Conservation (phyloP, 2,113 vertebrate species). For the Daphoenositta chrysoptera region DNA sequence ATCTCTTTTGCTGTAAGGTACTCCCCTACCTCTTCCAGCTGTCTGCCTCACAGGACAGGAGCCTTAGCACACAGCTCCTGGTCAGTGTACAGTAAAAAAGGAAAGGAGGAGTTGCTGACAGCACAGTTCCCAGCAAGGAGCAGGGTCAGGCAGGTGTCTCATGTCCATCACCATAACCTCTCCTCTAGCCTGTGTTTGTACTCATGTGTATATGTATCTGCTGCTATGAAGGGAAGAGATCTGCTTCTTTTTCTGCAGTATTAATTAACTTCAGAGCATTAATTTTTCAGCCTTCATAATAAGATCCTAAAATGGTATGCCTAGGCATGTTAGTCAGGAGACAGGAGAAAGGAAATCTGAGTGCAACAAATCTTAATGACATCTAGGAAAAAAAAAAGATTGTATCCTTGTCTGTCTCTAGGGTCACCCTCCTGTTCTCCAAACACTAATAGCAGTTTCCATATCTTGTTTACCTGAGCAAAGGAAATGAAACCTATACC, state of each 20-base stretch:
- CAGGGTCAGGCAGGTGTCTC: background rate
- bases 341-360: background rate
- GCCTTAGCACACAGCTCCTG: background rate
- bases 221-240: background rate
- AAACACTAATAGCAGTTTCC: rapidly evolving
- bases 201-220: background rate
- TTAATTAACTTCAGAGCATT: background rate
- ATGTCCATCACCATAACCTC: background rate
- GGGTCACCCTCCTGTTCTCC: background rate
- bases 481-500: background rate
- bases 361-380: background rate
- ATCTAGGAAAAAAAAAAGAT: background rate
- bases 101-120: background rate
- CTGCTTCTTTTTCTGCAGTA: background rate
- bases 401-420: background rate
- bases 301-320: background rate
- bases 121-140: background rate
- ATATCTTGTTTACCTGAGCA: background rate
- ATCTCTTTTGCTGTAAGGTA: background rate
- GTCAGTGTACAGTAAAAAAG: background rate
- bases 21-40: background rate
- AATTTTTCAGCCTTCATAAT: background rate
- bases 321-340: background rate
- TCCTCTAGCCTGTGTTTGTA: background rate
- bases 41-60: background rate